phyloP scores from a whole-genome alignment of 2,113 vertebrate genomes.

The Hippolais icterina region DNA sequence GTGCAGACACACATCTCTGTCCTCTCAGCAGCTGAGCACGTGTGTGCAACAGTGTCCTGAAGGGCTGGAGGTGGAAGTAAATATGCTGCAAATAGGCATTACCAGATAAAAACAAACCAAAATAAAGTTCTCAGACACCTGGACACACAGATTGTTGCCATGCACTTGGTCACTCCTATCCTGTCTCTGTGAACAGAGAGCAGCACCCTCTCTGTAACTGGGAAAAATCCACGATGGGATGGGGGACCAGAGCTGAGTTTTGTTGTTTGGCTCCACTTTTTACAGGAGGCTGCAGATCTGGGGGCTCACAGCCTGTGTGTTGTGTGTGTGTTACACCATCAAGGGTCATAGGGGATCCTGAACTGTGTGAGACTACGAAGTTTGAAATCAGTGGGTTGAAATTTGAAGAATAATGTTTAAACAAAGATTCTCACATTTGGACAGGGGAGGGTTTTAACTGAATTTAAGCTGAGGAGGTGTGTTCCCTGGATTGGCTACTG shows the following conservation, averaged over 20 bases:
- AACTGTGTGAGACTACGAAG: not conserved
- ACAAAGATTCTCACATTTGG: fast-evolving
- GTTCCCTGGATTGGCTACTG: too few species aligned
- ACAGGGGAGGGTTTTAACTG: not conserved
- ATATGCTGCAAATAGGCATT: not conserved
- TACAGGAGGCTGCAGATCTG: not conserved
- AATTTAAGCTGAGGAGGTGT: not conserved
- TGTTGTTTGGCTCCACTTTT: not conserved
- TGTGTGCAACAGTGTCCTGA: fast-evolving
- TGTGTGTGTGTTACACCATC: not conserved
- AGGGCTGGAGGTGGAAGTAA: not conserved
- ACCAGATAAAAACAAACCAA: not conserved
- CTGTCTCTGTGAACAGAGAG: not conserved
- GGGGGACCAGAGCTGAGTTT: not conserved
- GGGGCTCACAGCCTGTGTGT: not conserved
- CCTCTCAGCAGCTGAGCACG: fast-evolving
- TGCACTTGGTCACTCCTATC: not conserved
- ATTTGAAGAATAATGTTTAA: not conserved
- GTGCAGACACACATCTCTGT: fast-evolving
- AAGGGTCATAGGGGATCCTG: fast-evolving
- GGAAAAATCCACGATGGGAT: fast-evolving
- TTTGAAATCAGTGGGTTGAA: not conserved
- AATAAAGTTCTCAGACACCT: not conserved
- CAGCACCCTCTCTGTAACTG: not conserved
- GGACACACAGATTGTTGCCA: not conserved